phyloP scores from a whole-genome alignment of 2,797 vertebrate species.

The Acanthiza pusilla region DNA sequence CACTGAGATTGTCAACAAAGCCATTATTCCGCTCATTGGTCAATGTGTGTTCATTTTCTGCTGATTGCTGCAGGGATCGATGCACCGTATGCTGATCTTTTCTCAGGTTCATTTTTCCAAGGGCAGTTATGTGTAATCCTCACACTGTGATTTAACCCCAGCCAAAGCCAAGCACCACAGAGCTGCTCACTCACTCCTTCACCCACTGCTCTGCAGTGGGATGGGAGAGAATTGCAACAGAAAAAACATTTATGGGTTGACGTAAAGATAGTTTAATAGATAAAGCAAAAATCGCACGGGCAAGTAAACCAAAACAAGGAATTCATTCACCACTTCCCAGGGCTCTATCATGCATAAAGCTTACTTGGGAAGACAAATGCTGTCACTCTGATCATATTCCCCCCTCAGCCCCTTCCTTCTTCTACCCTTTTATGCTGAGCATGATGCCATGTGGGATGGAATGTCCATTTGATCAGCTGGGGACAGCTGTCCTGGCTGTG shows the following conservation, averaged over 20 bases:
- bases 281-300: neutral
- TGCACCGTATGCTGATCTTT: constrained; percentile 2
- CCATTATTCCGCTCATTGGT: constrained; percentile 69
- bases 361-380: neutral
- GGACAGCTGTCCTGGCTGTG: neutral
- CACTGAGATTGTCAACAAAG: constrained; percentile 61
- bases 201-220: fast-evolving
- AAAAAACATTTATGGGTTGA: fast-evolving
- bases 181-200: neutral
- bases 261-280: neutral
- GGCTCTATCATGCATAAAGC: neutral
- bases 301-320: neutral
- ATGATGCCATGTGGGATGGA: no score
- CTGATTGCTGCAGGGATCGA: constrained; percentile 36
- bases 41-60: constrained; percentile 63
- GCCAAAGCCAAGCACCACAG: neutral
- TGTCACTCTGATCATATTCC: neutral
- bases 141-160: fast-evolving
- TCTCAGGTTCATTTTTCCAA: constrained; percentile 26
- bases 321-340: fast-evolving
- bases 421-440: no score
- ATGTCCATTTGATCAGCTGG: neutral
- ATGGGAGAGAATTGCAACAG: neutral
- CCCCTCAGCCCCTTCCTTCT: neutral
- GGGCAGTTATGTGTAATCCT: neutral